Evolutionary conservation across 2,113 vertebrate genomes (phyloP), one percentile per base, ranked within the genome.

Genomic region (Emydocephalus ijimae): DNA sequence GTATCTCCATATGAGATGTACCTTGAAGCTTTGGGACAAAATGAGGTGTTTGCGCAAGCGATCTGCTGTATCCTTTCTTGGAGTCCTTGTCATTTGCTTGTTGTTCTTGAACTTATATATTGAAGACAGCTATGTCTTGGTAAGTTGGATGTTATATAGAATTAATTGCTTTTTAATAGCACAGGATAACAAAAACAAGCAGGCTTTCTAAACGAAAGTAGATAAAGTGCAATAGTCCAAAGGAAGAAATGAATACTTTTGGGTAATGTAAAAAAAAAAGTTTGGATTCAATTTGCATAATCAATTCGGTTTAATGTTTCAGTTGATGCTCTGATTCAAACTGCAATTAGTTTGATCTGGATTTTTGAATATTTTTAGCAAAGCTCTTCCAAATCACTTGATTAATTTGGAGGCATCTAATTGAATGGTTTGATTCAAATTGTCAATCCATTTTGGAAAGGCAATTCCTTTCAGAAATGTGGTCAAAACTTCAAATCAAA

Each of bases 1-100:
- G 64, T 93, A 92, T 96, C 89, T 97, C 95, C 97, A 97, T 96
- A 97, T 98, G 94, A 99, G 98, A 96, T 95, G 98, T 94, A 94
- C 97, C 96, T 98, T 98, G 98, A 99, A 98, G 97, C 98, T 98
- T 94, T 96, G 98, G 96, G 98, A 99, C 98, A 99, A 99, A 98
- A 99, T 99, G 99, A 98, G 99, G 98, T 99, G 98, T 97, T 97
- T 99, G 97, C 97, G 99, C 96, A 99, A 99, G 96, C 98, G 99
- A 94, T 99, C 98, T 93, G 97, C 98, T 48, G 98, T 99, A n/a
- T 99, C 99, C 0, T 98, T 99, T 96, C 97, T 99, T 59, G 99
- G 98, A 94, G 97, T 99, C 95, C 98, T 99, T 96, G 98, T 99
- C 89, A 98, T 99, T 96, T 99, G 98, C 93, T 98, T 99, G 95